Evolutionary conservation across 2,888 invertebrate species (phyloP).

Genomic region (Napeogenes inachia): DNA sequence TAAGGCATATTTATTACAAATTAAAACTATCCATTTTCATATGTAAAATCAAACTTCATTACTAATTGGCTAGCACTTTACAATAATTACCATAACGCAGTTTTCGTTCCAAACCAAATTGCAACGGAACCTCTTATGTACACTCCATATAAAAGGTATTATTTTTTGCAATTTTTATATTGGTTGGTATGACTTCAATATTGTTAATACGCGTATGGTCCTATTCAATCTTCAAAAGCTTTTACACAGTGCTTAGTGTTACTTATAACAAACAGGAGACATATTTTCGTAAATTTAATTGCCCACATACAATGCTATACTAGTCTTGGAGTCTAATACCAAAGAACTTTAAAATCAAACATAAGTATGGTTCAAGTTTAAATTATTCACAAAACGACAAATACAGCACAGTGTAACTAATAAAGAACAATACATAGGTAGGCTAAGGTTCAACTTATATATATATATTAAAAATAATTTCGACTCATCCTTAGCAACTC

Average conservation of each 20-base stretch:
- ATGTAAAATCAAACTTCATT: conserved; percentile 21
- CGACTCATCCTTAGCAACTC: background rate
- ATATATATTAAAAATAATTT: conserved; percentile 5
- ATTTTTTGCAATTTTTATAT: too few relatives aligned
- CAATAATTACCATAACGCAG: conserved; percentile 16
- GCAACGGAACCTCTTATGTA: too few relatives aligned
- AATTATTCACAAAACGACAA: background rate
- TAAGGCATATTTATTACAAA: conserved; percentile 13
- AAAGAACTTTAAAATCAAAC: conserved; percentile 12
- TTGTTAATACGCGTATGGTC: conserved; percentile 10
- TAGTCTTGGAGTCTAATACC: conserved; percentile 19
- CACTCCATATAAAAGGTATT: too few relatives aligned
- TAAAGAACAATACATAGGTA: background rate
- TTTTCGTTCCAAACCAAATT: background rate
- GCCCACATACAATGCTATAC: conserved; percentile 59
- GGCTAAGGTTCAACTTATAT: background rate
- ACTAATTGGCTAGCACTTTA: conserved; percentile 16
- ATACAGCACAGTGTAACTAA: background rate
- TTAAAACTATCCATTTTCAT: conserved; percentile 19
- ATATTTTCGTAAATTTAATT: conserved; percentile 71
- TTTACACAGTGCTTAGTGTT: conserved; percentile 20
- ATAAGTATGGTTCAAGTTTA: conserved; percentile 8
- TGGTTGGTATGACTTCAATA: background rate
- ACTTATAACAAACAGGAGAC: conserved; percentile 59
- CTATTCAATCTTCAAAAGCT: conserved; percentile 13